Evolutionary conservation across 2,888 invertebrate genomes (phyloP), one percentile per base, ranked within the genome.

Genomic region (Caenorhabditis afra): DNA sequence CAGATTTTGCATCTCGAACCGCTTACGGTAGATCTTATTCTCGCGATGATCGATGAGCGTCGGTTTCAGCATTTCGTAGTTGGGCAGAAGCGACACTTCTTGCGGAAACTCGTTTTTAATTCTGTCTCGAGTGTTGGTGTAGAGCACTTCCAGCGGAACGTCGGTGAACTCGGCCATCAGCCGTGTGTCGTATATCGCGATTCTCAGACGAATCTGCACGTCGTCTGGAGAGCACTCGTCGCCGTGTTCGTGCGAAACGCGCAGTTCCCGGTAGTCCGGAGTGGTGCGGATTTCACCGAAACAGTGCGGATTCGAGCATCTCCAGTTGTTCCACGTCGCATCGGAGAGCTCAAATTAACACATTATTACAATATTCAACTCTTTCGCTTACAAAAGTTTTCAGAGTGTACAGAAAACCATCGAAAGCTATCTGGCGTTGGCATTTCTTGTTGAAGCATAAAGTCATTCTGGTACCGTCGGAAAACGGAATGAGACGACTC

Each of bases 101-200:
- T 83, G 81, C 5, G 77, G 75, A 16, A 45, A 59, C 1, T 83
- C 83, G 1, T 12, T 7, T 39, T 75, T 79, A 1, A 75, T 37
- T 35, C 61, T 44, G 11, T 47, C 29, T 11, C 61, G 64, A 18
- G 41, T 59, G 14, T 45, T 66, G 0, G 52, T 35, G 45, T 82
- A 79, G 3, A 86, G 58, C 11, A 45, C 11, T 0, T 59, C 67
- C 3, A 82, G 41, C 10, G 66, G 52, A 18, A 50, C 45, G 39
- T 85, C 85, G 0, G 84, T 85, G 82, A 85, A 86, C 52, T 86
- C 86, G 12, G 82, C 79, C 70, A 81, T 62, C n/a, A 86, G 65
- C 10, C 84, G 71, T 1, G 83, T 53, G 41, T 86, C 85, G 47
- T 82, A 85, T 55, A 85, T 70, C 23, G 71, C 80, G 47, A 86